Base-by-base conservation (phyloP, 2,113 vertebrate genomes). In the Paedocypris sp. region DNA sequence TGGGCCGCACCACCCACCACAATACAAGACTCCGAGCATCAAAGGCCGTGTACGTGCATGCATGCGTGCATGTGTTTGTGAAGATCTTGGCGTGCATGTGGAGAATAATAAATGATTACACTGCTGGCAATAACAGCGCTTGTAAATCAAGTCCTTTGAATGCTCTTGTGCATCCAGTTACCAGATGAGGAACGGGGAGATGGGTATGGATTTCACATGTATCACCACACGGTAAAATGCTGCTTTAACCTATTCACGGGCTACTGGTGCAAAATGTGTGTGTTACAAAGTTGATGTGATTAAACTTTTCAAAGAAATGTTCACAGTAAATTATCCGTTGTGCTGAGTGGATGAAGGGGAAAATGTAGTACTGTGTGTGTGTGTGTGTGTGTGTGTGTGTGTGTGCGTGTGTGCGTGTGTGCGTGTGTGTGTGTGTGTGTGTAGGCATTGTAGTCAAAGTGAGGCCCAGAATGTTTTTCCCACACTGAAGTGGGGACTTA, bases 91-190 rank as follows among this genome's bases (percentile, higher is more conserved):
- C 68, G 64, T 41, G 29, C 33, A 18, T 58, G 58, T 58, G 31
- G n/a, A 31, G 63, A 41, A 70, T 77, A 70, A 74, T 70, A 73
- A 73, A 77, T 74, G 67, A 74, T 73, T 64, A 63, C 64, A 65
- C 60, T 59, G 23, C 60, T 69, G 66, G 66, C 62, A 18, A 35
- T 26, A 59, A 60, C 57, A 43, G 42, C 16, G 35, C 47, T 69
- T 57, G 66, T 78, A 67, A 75, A 75, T 79, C 74, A 76, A 29
- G 46, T 48, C 3, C 5, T 8, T 9, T 31, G 53, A 70, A 75
- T 64, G 66, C 41, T 52, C 64, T 67, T 60, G 72, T 56, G 48
- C 61, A 56, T 71, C 46, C 18, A 43, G 39, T 71, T 66, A 75
- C 46, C 58, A 69, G 53, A 75, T 56, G 62, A 66, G 31, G 72